Percentiles rank a stretch among this genome's conserved stretches.
These are phyloP conservation scores for Drosophila mulleri DNA, from an alignment of 2,888 invertebrate species.

Conservation along the genomic window DNA sequence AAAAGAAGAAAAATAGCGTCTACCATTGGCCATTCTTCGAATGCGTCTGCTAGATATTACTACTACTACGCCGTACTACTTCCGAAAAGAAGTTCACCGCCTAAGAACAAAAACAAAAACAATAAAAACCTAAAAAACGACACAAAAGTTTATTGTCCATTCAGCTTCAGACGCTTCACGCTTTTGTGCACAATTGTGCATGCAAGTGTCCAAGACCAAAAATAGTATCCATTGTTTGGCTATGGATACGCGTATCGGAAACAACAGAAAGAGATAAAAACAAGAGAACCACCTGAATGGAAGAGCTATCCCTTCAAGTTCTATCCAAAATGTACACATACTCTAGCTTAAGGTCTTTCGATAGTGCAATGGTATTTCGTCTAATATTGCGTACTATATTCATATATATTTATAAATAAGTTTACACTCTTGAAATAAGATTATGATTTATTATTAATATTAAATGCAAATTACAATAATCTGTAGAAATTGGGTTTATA, in stretches of 20 bases:
- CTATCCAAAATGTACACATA: slow-evolving; percentile 16
- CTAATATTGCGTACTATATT: neutral
- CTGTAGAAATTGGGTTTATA: no score
- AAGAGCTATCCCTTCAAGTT: slow-evolving; percentile 26
- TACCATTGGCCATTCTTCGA: slow-evolving; percentile 39
- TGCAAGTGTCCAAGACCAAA: slow-evolving; percentile 76
- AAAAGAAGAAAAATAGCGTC: slow-evolving; percentile 37
- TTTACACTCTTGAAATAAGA: neutral
- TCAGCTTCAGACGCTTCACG: slow-evolving; percentile 67
- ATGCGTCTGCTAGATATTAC: slow-evolving; percentile 32
- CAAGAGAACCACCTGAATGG: slow-evolving; percentile 15
- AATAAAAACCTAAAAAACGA: slow-evolving; percentile 10
- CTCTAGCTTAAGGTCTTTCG: slow-evolving; percentile 6
- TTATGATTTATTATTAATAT: neutral
- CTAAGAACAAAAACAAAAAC: slow-evolving; percentile 39
- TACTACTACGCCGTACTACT: slow-evolving; percentile 36
- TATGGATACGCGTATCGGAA: slow-evolving; percentile 37
- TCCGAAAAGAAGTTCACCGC: slow-evolving; percentile 74
- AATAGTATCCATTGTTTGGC: slow-evolving; percentile 68
- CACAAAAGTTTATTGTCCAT: slow-evolving; percentile 70
- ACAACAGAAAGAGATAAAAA: slow-evolving; percentile 28
- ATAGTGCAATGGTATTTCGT: neutral
- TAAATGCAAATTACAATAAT: neutral
- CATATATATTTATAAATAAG: neutral
- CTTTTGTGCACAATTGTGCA: slow-evolving; percentile 80